phyloP scores from a whole-genome alignment of 1,140 invertebrate genomes.

The Reticulitermes speratus region DNA sequence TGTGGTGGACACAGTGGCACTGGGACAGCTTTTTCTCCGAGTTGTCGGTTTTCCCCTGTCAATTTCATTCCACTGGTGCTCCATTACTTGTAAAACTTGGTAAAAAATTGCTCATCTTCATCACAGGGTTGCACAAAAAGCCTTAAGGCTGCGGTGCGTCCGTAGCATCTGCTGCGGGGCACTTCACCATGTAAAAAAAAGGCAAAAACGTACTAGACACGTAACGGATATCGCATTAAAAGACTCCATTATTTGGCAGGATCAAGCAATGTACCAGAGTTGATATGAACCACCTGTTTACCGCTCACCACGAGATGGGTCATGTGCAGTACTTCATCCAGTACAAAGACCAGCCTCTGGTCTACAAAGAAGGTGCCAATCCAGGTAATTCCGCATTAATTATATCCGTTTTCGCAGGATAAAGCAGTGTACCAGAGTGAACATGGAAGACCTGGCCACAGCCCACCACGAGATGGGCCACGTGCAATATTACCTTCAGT shows the following conservation, averaged over 20 bases:
- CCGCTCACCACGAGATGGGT: conserved; percentile 87
- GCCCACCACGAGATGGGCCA: conserved; percentile 90
- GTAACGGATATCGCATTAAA: no score
- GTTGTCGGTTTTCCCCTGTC: no score
- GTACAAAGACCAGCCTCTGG: conserved; percentile 71
- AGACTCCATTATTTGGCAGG: conserved; percentile 49
- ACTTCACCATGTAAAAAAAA: no score
- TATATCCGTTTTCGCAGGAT: conserved; percentile 59
- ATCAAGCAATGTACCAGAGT: conserved; percentile 88
- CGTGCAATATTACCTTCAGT: conserved; percentile 82
- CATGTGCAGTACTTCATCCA: conserved; percentile 84
- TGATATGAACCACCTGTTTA: conserved; percentile 70
- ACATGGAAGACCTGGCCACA: conserved; percentile 69
- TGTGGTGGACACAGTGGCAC: no score
- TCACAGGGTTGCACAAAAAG: no score
- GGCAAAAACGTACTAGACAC: no score
- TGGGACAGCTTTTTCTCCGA: no score
- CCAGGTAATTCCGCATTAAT: conserved; percentile 54
- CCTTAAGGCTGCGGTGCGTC: no score
- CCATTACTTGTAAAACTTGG: no score
- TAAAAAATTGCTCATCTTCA: no score
- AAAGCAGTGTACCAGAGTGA: conserved; percentile 82
- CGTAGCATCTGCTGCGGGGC: no score
- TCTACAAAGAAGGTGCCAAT: conserved; percentile 80
- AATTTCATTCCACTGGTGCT: no score